phyloP scores from a whole-genome alignment of 2,888 invertebrate species.

The Erebia ligea region DNA sequence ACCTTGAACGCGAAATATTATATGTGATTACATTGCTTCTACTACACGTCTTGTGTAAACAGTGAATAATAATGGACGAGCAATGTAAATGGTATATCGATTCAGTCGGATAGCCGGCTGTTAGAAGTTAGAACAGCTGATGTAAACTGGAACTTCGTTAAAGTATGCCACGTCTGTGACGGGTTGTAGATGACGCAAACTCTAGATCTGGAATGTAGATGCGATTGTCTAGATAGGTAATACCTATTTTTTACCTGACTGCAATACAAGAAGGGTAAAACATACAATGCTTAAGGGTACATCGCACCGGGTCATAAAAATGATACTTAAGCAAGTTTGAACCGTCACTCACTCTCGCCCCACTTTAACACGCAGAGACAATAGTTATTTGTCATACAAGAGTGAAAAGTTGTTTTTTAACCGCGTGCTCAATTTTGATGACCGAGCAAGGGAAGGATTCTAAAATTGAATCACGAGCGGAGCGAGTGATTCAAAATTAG shows the following conservation, averaged over 20 bases:
- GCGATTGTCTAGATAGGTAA: neutral
- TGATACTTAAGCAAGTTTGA: no score
- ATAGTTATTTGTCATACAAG: no score
- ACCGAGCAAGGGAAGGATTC: no score
- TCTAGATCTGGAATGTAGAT: neutral
- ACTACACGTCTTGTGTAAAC: neutral
- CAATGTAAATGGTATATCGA: neutral
- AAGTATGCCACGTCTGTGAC: neutral
- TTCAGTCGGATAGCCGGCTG: neutral
- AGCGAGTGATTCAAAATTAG: no score
- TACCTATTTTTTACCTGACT: neutral
- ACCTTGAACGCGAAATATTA: constrained; percentile 6
- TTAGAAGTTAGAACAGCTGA: constrained; percentile 16
- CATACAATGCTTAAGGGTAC: no score
- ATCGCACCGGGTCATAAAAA: no score
- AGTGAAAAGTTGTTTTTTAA: no score
- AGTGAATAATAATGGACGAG: neutral
- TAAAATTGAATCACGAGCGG: no score
- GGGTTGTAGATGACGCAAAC: neutral
- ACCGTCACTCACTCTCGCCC: no score
- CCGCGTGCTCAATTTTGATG: no score
- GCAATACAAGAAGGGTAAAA: no score
- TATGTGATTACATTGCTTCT: constrained; percentile 12
- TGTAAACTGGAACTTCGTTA: neutral
- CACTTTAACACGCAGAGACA: no score